These are phyloP conservation scores for Hassar affinis DNA, from an alignment of 2,113 vertebrate genomes.

Conservation along the genomic window DNA sequence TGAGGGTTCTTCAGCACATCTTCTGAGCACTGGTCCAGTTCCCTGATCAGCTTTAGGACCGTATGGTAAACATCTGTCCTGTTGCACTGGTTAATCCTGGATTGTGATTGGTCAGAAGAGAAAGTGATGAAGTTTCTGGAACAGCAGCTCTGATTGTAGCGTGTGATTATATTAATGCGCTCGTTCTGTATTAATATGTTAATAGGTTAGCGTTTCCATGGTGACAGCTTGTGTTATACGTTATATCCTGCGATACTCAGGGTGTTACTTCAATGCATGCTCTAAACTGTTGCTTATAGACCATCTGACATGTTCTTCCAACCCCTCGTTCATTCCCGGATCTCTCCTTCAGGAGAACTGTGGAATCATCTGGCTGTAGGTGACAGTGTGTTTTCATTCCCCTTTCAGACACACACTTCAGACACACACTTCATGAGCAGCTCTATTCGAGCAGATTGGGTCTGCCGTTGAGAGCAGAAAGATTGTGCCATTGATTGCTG, in stretches of 20 bases:
- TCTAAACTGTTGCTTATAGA: neutral
- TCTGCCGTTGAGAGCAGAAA: neutral
- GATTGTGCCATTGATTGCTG: neutral
- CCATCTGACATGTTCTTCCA: neutral
- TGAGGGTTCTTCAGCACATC: neutral
- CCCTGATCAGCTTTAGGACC: neutral
- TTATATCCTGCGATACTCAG: no score
- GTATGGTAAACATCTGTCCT: neutral
- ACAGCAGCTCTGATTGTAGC: no score
- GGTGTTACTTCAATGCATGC: no score
- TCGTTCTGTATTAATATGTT: no score
- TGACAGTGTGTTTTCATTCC: neutral
- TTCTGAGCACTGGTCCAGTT: neutral
- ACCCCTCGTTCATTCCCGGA: neutral
- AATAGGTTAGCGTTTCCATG: no score
- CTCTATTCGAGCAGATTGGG: neutral
- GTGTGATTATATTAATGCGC: no score
- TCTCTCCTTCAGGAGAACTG: neutral
- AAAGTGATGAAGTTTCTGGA: no score
- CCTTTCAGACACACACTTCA: neutral
- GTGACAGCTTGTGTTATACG: no score
- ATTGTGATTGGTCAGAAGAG: neutral
- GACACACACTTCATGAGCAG: neutral
- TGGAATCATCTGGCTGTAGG: neutral
- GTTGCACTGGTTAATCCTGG: neutral